A percentile compares a stretch with the other conserved stretches of the same genome.
Evolutionary conservation across 2,113 vertebrate species (phyloP).

Genomic region (Enhydra lutris): DNA sequence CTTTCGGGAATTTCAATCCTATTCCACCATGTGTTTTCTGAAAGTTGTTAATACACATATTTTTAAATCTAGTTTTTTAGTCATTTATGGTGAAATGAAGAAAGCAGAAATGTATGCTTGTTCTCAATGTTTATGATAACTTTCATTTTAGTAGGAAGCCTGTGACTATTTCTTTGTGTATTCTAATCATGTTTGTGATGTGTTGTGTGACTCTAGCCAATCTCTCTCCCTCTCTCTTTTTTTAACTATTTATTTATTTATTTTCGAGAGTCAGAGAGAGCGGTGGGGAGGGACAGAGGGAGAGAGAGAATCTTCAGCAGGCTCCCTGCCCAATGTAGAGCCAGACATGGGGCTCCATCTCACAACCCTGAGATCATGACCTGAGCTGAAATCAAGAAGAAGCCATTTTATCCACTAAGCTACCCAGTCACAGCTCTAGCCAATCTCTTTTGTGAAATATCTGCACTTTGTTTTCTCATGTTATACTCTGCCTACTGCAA

Average conservation of each 20-base stretch:
- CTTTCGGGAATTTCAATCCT: neutral
- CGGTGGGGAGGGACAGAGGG: neutral
- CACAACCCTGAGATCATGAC: neutral
- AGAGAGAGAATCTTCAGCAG: neutral
- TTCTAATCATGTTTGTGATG: neutral
- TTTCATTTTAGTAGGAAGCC: neutral
- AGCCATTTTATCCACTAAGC: neutral
- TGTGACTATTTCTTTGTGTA: neutral
- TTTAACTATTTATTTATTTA: neutral
- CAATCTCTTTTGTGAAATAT: neutral
- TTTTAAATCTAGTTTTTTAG: neutral
- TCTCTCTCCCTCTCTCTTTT: neutral
- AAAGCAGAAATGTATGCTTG: neutral
- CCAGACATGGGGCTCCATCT: neutral
- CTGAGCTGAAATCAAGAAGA: neutral
- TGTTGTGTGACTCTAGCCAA: neutral
- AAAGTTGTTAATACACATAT: neutral
- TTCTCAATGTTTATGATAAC: neutral
- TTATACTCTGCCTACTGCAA: neutral
- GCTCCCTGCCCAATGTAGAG: neutral
- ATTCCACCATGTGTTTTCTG: neutral
- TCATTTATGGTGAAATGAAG: neutral
- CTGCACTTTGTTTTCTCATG: neutral
- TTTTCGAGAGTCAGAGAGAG: neutral
- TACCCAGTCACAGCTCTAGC: neutral